Evolutionary conservation across 2,113 vertebrate genomes (phyloP).

Genomic region (Tor tambroides): DNA sequence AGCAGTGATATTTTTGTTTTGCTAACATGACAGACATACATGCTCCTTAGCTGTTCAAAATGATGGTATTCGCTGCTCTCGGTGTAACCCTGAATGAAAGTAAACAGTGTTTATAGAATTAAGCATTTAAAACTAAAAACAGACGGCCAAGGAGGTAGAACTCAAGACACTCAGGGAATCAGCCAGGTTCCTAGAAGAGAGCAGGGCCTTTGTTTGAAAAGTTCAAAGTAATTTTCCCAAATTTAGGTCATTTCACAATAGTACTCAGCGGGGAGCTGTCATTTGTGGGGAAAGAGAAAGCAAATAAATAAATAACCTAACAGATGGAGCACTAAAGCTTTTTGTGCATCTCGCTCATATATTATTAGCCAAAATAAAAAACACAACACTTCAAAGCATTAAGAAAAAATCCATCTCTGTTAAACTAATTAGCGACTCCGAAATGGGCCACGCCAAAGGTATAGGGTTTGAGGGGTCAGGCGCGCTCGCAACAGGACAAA

Average conservation of each 20-base stretch:
- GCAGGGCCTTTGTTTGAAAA: constrained; percentile 66
- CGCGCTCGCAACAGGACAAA: constrained; percentile 63
- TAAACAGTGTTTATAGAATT: constrained; percentile 66
- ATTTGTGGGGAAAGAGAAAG: constrained; percentile 60
- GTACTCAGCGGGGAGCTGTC: constrained; percentile 61
- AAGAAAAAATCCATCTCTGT: constrained; percentile 61
- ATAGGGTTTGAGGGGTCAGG: constrained; percentile 67
- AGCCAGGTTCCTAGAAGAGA: constrained; percentile 53
- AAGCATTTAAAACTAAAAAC: constrained; percentile 59
- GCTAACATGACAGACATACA: constrained; percentile 53
- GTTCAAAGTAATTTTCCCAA: constrained; percentile 71
- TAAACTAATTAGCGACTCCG: constrained; percentile 71
- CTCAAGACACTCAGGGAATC: constrained; percentile 48
- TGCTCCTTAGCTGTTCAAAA: constrained; percentile 51
- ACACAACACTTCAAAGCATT: constrained; percentile 61
- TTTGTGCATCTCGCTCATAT: constrained; percentile 51
- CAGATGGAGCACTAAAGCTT: constrained; percentile 42
- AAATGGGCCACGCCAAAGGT: constrained; percentile 61
- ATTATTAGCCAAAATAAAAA: constrained; percentile 40
- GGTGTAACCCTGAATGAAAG: constrained; percentile 62
- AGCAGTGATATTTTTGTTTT: constrained; percentile 39
- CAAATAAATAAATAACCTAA: constrained; percentile 59
- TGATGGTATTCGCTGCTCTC: constrained; percentile 46
- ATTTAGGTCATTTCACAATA: constrained; percentile 69
- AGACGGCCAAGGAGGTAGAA: constrained; percentile 49